These are phyloP conservation scores for Papilio polyxenes DNA, from an alignment of 1,140 invertebrate species.

Conservation along the genomic window DNA sequence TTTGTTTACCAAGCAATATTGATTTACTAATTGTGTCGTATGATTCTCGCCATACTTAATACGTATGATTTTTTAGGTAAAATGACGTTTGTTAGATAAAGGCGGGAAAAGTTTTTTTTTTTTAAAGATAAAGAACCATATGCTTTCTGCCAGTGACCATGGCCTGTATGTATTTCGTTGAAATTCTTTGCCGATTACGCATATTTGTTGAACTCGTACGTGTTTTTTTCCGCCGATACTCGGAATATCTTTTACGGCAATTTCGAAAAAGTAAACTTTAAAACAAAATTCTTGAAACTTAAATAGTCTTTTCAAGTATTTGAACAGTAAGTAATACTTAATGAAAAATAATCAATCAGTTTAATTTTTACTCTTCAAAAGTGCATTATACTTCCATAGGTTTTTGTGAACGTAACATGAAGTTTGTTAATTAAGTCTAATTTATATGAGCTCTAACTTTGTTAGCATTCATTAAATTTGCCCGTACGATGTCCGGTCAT, in stretches of 20 bases:
- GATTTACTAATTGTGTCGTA: background rate
- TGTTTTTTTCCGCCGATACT: conserved; percentile 16
- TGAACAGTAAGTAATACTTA: background rate
- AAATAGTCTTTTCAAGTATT: background rate
- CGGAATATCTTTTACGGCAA: background rate
- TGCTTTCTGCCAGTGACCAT: background rate
- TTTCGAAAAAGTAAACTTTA: background rate
- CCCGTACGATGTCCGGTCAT: background rate
- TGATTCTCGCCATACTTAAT: background rate
- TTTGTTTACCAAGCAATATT: conserved; percentile 19
- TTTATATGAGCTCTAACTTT: background rate
- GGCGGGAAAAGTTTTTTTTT: background rate
- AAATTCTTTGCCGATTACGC: conserved; percentile 20
- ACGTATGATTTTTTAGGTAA: background rate
- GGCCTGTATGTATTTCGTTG: conserved; percentile 6
- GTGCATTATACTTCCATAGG: background rate
- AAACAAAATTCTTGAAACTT: background rate
- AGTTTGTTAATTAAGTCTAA: background rate
- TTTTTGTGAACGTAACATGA: background rate
- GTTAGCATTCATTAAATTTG: background rate
- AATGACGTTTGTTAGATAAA: conserved; percentile 6
- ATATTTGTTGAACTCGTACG: conserved; percentile 19
- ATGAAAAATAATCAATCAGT: background rate
- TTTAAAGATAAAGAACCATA: background rate
- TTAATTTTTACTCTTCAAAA: background rate